A percentile compares a stretch with the other conserved stretches of the same genome.
Conservation (phyloP, 2,888 invertebrate genomes). For the Leucophenga montana region DNA sequence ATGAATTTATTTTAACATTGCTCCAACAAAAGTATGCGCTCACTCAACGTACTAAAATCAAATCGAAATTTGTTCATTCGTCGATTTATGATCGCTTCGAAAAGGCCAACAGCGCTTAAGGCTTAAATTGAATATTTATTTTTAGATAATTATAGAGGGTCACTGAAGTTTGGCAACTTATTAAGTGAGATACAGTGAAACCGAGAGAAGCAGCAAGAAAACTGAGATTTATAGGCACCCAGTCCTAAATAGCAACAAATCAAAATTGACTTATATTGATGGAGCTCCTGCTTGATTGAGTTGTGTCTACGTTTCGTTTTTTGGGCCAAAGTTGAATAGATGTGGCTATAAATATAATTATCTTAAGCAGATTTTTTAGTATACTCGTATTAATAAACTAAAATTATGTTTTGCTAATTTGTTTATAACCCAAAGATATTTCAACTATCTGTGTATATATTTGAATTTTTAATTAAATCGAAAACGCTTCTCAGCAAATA, state of each 20-base stretch:
- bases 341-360: background rate
- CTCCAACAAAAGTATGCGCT: too few relatives aligned
- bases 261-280: constrained; percentile 58
- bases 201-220: background rate
- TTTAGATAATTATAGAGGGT: constrained; percentile 48
- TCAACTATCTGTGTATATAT: too few relatives aligned
- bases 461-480: constrained; percentile 27
- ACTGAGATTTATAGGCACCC: background rate
- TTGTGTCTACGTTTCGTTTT: constrained; percentile 41
- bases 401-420: constrained; percentile 27
- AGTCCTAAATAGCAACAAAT: constrained; percentile 54
- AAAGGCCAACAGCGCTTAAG: constrained; percentile 9
- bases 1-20: too few relatives aligned
- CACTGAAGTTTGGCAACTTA: constrained; percentile 48
- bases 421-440: constrained; percentile 21
- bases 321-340: background rate
- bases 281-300: constrained; percentile 46
- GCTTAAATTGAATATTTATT: constrained; percentile 50
- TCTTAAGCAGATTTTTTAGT: background rate
- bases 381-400: background rate
- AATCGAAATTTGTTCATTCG: too few relatives aligned
- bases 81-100: too few relatives aligned
- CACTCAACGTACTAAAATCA: too few relatives aligned
- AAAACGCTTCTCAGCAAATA: constrained; percentile 38
- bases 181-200: constrained; percentile 31